phyloP scores from a whole-genome alignment of 2,888 invertebrate genomes.

The Scaptomyza flava region DNA sequence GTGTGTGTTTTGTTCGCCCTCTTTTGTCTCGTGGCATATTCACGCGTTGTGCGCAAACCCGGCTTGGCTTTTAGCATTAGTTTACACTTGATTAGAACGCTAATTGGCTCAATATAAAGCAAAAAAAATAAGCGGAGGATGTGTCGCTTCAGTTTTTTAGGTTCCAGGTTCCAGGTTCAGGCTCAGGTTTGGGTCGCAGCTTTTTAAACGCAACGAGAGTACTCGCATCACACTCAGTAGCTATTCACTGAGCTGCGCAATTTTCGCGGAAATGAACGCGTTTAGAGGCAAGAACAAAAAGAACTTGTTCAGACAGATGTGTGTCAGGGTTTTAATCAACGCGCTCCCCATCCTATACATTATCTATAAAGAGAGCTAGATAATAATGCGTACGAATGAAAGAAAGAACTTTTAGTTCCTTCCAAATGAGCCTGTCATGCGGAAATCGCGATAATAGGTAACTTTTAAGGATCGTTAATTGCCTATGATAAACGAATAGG shows the following conservation, averaged over 20 bases:
- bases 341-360: constrained; percentile 5
- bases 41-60: constrained; percentile 77
- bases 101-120: constrained; percentile 61
- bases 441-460: constrained; percentile 10
- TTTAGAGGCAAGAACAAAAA: constrained; percentile 4
- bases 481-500: neutral
- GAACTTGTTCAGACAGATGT: constrained; percentile 46
- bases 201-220: constrained; percentile 7
- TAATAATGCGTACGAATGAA: neutral
- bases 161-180: neutral
- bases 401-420: too few species aligned
- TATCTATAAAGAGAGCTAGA: neutral
- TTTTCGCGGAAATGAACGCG: constrained; percentile 64
- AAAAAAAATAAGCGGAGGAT: constrained; percentile 12
- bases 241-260: constrained; percentile 66
- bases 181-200: neutral
- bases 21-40: constrained; percentile 82
- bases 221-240: constrained; percentile 25
- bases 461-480: neutral
- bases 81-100: constrained; percentile 80
- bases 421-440: constrained; percentile 12
- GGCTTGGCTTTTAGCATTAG: constrained; percentile 78
- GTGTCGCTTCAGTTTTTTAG: constrained; percentile 10
- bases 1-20: neutral
- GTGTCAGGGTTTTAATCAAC: constrained; percentile 50